Conservation (phyloP, 2,797 vertebrate genomes). For the Apogon hyalosoma region DNA sequence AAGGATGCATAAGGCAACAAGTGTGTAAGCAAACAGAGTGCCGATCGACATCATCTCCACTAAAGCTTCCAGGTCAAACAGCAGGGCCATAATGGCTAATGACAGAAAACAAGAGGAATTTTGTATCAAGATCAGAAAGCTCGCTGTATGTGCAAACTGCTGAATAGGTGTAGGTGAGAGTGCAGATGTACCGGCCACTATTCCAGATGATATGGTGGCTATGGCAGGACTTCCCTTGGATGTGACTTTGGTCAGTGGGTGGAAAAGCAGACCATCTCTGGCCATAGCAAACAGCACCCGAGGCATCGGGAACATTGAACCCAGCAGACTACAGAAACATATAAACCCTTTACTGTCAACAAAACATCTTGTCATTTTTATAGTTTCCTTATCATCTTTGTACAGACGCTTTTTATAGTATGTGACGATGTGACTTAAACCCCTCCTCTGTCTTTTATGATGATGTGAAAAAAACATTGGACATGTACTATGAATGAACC, state of each 20-base stretch:
- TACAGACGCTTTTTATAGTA: too few relatives aligned
- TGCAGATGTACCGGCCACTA: conserved; percentile 84
- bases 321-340: conserved; percentile 84
- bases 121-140: conserved; percentile 8
- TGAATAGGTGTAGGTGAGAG: conserved; percentile 9
- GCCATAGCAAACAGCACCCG: conserved; percentile 92
- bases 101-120: not conserved
- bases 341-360: not conserved
- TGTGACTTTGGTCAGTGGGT: conserved; percentile 83
- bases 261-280: conserved; percentile 90
- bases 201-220: conserved; percentile 87
- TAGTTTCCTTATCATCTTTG: too few relatives aligned
- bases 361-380: too few relatives aligned
- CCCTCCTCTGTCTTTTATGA: too few relatives aligned
- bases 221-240: conserved; percentile 85
- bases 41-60: conserved; percentile 91
- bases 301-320: conserved; percentile 92
- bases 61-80: conserved; percentile 89
- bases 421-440: too few relatives aligned
- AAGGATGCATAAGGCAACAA: conserved; percentile 90
- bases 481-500: too few relatives aligned
- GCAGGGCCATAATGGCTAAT: conserved; percentile 88
- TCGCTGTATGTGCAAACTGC: not conserved
- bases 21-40: conserved; percentile 89
- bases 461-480: too few relatives aligned